A percentile compares a stretch with the other conserved stretches of the same genome.
phyloP scores from a whole-genome alignment of 1,140 invertebrate species.

The Dysdera silvatica region DNA sequence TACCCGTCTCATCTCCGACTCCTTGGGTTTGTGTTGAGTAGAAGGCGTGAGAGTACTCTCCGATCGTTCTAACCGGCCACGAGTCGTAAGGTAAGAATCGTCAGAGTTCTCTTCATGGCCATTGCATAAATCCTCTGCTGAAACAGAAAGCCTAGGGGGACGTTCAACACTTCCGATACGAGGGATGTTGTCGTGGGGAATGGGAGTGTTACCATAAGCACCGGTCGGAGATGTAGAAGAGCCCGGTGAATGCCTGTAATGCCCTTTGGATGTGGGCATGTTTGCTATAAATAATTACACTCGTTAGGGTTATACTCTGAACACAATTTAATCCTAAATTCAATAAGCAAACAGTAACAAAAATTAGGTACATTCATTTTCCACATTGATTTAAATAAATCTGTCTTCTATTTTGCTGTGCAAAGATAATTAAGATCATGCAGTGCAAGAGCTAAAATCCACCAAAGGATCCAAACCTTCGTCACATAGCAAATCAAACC shows the following conservation, averaged over 20 bases:
- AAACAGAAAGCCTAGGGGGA: constrained; percentile 13
- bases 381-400: too few species aligned
- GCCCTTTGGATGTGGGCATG: constrained; percentile 7
- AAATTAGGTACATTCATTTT: too few species aligned
- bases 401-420: too few species aligned
- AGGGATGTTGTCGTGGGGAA: constrained; percentile 12
- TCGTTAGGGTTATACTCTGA: too few species aligned
- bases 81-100: constrained; percentile 9
- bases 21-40: constrained; percentile 21
- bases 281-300: too few species aligned
- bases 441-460: too few species aligned
- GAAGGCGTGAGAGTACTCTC: constrained; percentile 29
- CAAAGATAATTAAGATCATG: too few species aligned
- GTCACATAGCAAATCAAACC: too few species aligned
- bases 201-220: constrained; percentile 8
- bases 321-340: too few species aligned
- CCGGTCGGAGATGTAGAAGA: constrained; percentile 16
- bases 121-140: constrained; percentile 27
- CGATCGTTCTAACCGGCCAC: constrained; percentile 27
- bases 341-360: too few species aligned
- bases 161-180: constrained; percentile 24
- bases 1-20: constrained; percentile 41
- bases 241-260: constrained; percentile 15
- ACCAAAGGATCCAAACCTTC: too few species aligned
- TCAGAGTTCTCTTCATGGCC: constrained; percentile 27